Evolutionary conservation across 2,113 vertebrate genomes (phyloP), one percentile per base, ranked within the genome.

Genomic region (Pontoporia blainvillei): DNA sequence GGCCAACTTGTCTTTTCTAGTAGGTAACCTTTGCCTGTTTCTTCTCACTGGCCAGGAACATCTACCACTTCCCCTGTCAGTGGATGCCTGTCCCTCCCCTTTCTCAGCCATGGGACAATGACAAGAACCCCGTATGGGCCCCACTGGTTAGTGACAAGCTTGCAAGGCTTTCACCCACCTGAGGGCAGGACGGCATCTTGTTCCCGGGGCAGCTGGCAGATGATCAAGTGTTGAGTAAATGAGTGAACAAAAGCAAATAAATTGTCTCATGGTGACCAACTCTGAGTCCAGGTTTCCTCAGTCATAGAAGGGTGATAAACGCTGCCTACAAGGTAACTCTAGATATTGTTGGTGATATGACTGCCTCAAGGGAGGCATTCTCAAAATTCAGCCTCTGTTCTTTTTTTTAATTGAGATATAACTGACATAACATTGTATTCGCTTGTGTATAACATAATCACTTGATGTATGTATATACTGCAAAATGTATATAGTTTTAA

Each of bases 221-320:
- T 64, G 34, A 62, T 41, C 44, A 59, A 64, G 84, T 36, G 3
- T 4, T 91, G 52, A 91, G 34, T 71, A 83, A 94, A 91, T 25
- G 21, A 67, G 2, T 64, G 36, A 86, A 71, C 23, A 73, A 79
- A 73, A 83, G 23, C 54, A 61, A 94, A 87, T 17, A 93, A 61
- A 90, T 8, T 8, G 36, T 90, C 34, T 31, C 69, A 46, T 0
- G 9, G 57, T 79, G 14, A 59, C 34, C 59, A 41, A 49, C 7
- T 25, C 57, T 59, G 49, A 59, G 21, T 41, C 72, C 21, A 21
- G 23, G 31, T 64, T 54, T 86, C 62, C 31, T 57, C 31, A 15
- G 11, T 36, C 31, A 94, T 29, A 82, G 96, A 86, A 81, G 46
- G n/a, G 14, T 57, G 49, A 46, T 31, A 44, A 59, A 67, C 0